These are phyloP conservation scores for Chitala chitala DNA, from an alignment of 2,113 vertebrate species.

Conservation along the genomic window DNA sequence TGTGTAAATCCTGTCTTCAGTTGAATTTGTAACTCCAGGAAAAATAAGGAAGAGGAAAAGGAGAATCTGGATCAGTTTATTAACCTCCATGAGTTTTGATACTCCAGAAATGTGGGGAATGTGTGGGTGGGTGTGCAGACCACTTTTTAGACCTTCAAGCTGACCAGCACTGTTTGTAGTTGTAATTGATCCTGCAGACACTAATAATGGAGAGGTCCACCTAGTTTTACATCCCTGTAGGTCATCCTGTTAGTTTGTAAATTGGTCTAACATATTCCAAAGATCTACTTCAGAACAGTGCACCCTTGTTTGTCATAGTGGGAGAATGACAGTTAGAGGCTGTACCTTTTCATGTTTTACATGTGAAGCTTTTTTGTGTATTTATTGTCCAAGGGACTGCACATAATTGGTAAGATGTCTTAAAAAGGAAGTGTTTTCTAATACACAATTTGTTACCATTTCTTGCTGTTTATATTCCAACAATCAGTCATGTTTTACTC, in stretches of 20 bases:
- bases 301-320: background rate
- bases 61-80: slow-evolving; percentile 20
- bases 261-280: background rate
- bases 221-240: slow-evolving; percentile 6
- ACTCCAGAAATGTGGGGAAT: no score
- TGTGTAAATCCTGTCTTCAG: slow-evolving; percentile 20
- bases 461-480: background rate
- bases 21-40: slow-evolving; percentile 20
- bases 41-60: slow-evolving; percentile 18
- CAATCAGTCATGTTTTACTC: no score
- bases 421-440: background rate
- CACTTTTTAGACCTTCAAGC: background rate
- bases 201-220: slow-evolving; percentile 37
- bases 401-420: background rate
- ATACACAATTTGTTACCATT: background rate
- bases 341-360: background rate
- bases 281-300: background rate
- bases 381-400: background rate
- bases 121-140: background rate
- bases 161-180: slow-evolving; percentile 18
- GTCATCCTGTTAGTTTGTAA: background rate
- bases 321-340: no score
- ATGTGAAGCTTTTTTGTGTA: background rate
- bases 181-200: slow-evolving; percentile 45
- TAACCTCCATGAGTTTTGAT: slow-evolving; percentile 16